Evolutionary conservation across 2,797 vertebrate species (phyloP).

Genomic region (Dromococcyx pavoninus): DNA sequence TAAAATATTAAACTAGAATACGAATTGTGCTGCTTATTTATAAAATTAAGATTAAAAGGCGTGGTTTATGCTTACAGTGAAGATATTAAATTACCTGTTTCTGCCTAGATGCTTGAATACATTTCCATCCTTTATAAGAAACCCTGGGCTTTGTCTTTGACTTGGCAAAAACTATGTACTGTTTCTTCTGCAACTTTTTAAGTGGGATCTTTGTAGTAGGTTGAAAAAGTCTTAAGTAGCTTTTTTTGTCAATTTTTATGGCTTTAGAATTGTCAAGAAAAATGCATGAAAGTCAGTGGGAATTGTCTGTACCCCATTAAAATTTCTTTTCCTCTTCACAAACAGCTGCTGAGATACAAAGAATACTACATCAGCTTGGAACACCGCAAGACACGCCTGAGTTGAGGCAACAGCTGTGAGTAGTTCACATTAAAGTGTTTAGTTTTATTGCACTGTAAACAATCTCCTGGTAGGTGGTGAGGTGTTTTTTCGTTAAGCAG

Average conservation of each 20-base stretch:
- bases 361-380: conserved; percentile 86
- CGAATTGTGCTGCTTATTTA: neutral
- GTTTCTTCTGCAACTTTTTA: neutral
- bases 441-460: neutral
- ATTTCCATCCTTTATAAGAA: neutral
- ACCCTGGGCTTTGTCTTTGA: neutral
- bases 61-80: neutral
- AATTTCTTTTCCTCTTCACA: conserved; percentile 20
- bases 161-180: neutral
- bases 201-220: neutral
- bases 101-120: neutral
- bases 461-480: neutral
- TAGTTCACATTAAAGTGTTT: conserved; percentile 54
- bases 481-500: neutral
- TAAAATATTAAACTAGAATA: neutral
- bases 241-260: neutral
- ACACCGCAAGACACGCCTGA: conserved; percentile 87
- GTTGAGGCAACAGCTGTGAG: conserved; percentile 90
- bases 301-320: neutral
- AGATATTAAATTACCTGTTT: neutral
- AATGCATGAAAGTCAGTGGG: neutral
- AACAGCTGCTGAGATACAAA: conserved; percentile 91
- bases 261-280: conserved; percentile 22
- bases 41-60: neutral
- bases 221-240: neutral